Conservation (phyloP, 2,888 invertebrate species). For the Amiota minor region DNA sequence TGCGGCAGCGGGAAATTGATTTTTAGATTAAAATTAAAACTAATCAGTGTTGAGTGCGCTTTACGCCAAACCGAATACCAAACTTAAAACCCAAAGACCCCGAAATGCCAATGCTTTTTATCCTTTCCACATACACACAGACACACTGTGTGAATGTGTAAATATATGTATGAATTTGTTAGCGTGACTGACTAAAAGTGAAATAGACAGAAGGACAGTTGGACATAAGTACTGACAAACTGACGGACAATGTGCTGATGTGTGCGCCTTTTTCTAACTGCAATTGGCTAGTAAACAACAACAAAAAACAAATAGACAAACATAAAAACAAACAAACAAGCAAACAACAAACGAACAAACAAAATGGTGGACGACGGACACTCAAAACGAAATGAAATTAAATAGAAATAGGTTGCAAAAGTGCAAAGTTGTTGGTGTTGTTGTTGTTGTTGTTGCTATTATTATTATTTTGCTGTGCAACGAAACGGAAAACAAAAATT, state of each 20-base stretch:
- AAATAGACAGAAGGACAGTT: background rate
- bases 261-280: conserved; percentile 14
- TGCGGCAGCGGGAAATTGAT: conserved; percentile 65
- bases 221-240: background rate
- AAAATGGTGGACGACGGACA: background rate
- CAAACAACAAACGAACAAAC: background rate
- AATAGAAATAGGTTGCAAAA: background rate
- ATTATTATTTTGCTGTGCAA: background rate
- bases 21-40: conserved; percentile 71
- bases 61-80: background rate
- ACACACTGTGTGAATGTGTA: background rate
- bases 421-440: too few relatives aligned
- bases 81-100: too few relatives aligned
- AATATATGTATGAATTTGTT: background rate
- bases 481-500: conserved; percentile 13
- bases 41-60: conserved; percentile 66
- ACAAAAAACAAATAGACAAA: background rate
- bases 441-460: too few relatives aligned
- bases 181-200: background rate
- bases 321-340: conserved; percentile 2
- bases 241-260: background rate
- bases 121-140: too few relatives aligned
- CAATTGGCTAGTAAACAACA: conserved; percentile 10
- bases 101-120: too few relatives aligned
- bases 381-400: conserved; percentile 6